These are phyloP conservation scores for Malurus melanocephalus DNA, from an alignment of 2,113 vertebrate genomes.

Conservation along the genomic window DNA sequence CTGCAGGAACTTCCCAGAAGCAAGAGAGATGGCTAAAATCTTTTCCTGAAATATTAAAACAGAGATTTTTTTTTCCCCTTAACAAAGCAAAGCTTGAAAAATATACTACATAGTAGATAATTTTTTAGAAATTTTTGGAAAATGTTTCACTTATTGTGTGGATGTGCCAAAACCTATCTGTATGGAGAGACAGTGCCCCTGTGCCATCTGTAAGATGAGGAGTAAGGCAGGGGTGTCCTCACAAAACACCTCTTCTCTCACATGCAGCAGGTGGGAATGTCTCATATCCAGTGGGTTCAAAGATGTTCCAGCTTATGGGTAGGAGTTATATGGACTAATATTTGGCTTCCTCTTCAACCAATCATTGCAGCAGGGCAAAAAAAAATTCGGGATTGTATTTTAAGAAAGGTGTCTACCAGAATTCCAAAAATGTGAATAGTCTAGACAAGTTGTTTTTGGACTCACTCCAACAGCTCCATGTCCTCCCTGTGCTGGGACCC, in stretches of 20 bases:
- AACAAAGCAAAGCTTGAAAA: not conserved
- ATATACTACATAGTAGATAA: not conserved
- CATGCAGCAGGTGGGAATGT: fast-evolving
- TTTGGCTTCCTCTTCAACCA: not conserved
- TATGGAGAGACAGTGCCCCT: fast-evolving
- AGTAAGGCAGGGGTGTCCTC: not conserved
- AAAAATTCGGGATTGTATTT: not conserved
- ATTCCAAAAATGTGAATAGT: not conserved
- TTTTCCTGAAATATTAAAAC: constrained; percentile 20
- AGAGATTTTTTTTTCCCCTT: not conserved
- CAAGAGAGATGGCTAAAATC: not conserved
- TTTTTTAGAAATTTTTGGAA: not conserved
- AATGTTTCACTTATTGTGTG: fast-evolving
- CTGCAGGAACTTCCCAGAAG: not conserved
- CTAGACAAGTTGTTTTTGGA: not conserved
- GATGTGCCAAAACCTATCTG: not conserved
- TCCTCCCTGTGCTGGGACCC: not conserved
- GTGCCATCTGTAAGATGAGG: not conserved
- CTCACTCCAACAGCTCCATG: not conserved
- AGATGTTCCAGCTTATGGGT: not conserved
- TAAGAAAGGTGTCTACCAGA: not conserved
- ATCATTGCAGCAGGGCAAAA: not conserved
- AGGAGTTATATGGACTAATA: not conserved
- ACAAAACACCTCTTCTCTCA: not conserved
- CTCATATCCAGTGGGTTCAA: not conserved